Conservation (phyloP, 2,888 invertebrate genomes). For the Minunthozetes semirufus region DNA sequence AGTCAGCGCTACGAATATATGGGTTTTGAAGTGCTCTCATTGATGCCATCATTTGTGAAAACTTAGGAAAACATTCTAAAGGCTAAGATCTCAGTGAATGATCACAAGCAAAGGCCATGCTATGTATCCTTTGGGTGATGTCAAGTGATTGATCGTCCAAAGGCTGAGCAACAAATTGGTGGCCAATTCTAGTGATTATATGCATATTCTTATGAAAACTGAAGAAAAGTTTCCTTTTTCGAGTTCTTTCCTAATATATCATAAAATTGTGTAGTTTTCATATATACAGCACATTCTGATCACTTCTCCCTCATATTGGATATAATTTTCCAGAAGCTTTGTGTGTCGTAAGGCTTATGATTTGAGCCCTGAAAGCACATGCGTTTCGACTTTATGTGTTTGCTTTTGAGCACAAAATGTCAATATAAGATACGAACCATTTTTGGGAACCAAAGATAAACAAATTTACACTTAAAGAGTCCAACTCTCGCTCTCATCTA, state of each 20-base stretch:
- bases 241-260: background rate
- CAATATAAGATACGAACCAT: slow-evolving; percentile 24
- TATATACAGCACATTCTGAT: background rate
- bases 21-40: background rate
- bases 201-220: background rate
- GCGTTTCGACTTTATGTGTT: slow-evolving; percentile 10
- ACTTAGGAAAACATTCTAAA: background rate
- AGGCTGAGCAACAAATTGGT: slow-evolving; percentile 21
- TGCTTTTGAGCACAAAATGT: slow-evolving; percentile 24
- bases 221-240: background rate
- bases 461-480: slow-evolving; percentile 8
- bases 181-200: background rate
- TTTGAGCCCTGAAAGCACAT: background rate
- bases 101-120: background rate
- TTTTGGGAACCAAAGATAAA: slow-evolving; percentile 18
- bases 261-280: slow-evolving; percentile 3
- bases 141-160: background rate
- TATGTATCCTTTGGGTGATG: background rate
- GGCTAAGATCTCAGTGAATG: background rate
- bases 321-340: background rate
- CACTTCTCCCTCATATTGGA: background rate
- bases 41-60: background rate
- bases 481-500: background rate
- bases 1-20: slow-evolving; percentile 1
- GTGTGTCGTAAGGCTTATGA: background rate